A percentile compares a stretch with the other conserved stretches of the same genome.
Evolutionary conservation across 2,888 invertebrate species (phyloP).

Genomic region (Machimus atricapillus): DNA sequence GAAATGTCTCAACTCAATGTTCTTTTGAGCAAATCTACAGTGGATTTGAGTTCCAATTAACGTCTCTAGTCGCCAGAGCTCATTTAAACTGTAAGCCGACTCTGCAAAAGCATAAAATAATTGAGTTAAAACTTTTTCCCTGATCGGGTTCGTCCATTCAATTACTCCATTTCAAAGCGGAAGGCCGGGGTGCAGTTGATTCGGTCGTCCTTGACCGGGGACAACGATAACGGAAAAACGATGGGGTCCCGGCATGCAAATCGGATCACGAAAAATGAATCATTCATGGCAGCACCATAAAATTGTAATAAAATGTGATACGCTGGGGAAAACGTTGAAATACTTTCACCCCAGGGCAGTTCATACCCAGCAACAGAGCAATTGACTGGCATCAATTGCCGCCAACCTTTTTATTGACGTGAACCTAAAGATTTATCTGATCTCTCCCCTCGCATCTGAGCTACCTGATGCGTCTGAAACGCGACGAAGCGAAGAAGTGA

Average conservation of each 20-base stretch:
- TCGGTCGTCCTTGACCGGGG: not conserved
- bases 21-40: not conserved
- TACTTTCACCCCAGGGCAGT: not conserved
- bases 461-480: not conserved
- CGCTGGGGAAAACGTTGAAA: not conserved
- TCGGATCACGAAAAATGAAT: not conserved
- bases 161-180: not conserved
- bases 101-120: not conserved
- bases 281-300: not conserved
- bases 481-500: not conserved
- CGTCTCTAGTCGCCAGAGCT: not conserved
- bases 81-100: not conserved
- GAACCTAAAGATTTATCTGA: constrained; percentile 1
- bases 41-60: not conserved
- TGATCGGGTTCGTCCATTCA: not conserved
- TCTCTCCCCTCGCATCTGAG: not conserved
- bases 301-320: constrained; percentile 20
- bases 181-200: not conserved
- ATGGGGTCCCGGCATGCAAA: not conserved
- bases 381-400: constrained; percentile 21
- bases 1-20: not conserved
- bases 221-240: not conserved
- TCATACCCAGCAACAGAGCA: not conserved
- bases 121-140: not conserved
- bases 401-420: constrained; percentile 12